phyloP scores from a whole-genome alignment of 2,113 vertebrate genomes.

The Callocephalon fimbriatum region DNA sequence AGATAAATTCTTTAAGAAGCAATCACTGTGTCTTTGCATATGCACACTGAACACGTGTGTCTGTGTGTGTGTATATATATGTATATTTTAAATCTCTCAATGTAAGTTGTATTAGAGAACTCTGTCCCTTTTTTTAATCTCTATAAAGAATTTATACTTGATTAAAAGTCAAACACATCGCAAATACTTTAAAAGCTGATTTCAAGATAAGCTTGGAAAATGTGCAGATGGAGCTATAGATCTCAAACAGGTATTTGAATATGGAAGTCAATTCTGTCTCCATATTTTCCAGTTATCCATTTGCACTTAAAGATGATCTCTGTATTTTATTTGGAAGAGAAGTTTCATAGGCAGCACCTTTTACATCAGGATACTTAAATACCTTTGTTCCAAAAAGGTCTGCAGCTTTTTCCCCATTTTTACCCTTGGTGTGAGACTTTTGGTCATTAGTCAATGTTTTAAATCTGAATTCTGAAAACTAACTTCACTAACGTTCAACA shows the following conservation, averaged over 20 bases:
- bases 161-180: neutral
- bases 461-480: neutral
- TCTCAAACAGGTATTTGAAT: neutral
- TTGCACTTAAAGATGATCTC: neutral
- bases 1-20: neutral
- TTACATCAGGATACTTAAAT: neutral
- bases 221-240: neutral
- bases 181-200: neutral
- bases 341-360: neutral
- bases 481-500: conserved; percentile 29
- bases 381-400: neutral
- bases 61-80: neutral
- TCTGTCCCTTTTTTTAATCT: neutral
- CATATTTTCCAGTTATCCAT: neutral
- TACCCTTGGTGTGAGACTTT: neutral
- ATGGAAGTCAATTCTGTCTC: neutral
- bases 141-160: neutral
- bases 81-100: neutral
- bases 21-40: neutral
- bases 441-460: neutral
- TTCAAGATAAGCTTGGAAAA: neutral
- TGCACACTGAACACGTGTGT: neutral
- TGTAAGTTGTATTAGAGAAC: neutral
- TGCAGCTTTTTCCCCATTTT: neutral
- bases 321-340: neutral